Percentiles rank a stretch among this genome's conserved stretches.
Evolutionary conservation across 2,797 vertebrate species (phyloP).

Genomic region (Xenops minutus): DNA sequence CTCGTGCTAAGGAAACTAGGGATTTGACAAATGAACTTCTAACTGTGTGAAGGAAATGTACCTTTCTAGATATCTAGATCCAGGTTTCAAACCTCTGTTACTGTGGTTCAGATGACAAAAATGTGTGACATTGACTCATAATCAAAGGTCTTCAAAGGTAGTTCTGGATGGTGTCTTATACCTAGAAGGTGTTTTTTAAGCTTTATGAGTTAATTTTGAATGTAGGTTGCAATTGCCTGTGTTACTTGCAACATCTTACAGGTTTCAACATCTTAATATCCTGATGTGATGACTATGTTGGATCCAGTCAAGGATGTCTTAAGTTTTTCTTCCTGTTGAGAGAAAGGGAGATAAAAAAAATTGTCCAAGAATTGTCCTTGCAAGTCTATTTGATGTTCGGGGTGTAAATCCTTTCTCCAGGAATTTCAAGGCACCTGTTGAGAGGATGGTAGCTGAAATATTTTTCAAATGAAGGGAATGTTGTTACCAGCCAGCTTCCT

Average conservation of each 20-base stretch:
- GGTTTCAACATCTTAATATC: background rate
- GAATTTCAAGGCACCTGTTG: background rate
- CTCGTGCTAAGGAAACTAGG: background rate
- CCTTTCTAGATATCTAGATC: background rate
- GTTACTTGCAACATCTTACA: background rate
- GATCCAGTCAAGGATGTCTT: background rate
- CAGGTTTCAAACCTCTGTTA: background rate
- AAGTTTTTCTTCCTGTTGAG: background rate
- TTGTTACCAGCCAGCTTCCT: background rate
- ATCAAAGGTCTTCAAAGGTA: background rate
- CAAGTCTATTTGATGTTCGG: background rate
- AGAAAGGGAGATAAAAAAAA: background rate
- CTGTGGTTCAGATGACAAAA: background rate
- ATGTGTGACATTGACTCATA: background rate
- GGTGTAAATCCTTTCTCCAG: background rate
- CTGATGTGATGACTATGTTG: background rate
- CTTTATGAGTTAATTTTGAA: background rate
- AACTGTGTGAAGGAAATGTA: background rate
- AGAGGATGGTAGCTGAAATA: background rate
- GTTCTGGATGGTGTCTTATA: background rate
- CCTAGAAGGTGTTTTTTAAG: background rate
- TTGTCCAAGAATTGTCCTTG: background rate
- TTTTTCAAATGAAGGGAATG: background rate
- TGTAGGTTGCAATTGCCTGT: background rate
- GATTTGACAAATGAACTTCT: background rate